Base-by-base conservation (phyloP, 2,888 invertebrate species). In the Coronaproctus castanopsis region DNA sequence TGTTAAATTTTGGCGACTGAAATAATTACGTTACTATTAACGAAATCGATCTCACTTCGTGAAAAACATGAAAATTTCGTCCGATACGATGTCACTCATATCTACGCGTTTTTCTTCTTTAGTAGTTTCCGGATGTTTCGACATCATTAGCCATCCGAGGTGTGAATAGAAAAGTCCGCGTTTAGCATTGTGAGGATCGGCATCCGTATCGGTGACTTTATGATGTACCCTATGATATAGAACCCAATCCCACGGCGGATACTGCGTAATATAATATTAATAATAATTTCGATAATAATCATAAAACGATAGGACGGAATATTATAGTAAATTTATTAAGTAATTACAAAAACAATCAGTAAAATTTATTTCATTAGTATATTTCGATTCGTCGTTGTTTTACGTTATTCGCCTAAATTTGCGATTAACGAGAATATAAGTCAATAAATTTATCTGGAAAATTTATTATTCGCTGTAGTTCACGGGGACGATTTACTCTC, bases 151-250 rank as follows among this genome's bases (percentile, higher is more conserved):
- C 95, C 93, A 95, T 21, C 93, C 93, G 49, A 91, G 81, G 70
- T 95, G 93, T 0, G 92, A 77, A 73, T 92, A 95, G 75, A 88
- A 89, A 73, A 95, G 91, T 0, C 91, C 91, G 5, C 87, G 77
- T 58, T 78, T 78, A 2, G 82, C 80, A 70, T 88, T 82, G 70
- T 88, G 88, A 0, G 88, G 88, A 73, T 89, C 88, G 0, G 87
- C 87, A 64, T 82, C 77, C 0, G 86, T 86, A 70, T 89, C 89
- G 23, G 72, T 73, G 71, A 76, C 81, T 70, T 83, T 85, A 69
- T 83, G 82, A 67, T 86, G 85, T 1, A 84, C 80, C 51, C 86
- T 75, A 69, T 86, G 86, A 69, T 85, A 85, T 48, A 84, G 74
- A 1, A 82, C 80, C 86, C 86, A 86, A 64, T 84, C 78, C n/a